A percentile compares a stretch with the other conserved stretches of the same genome.
phyloP scores from a whole-genome alignment of 2,113 vertebrate species.

The Hippopotamus amphibius region DNA sequence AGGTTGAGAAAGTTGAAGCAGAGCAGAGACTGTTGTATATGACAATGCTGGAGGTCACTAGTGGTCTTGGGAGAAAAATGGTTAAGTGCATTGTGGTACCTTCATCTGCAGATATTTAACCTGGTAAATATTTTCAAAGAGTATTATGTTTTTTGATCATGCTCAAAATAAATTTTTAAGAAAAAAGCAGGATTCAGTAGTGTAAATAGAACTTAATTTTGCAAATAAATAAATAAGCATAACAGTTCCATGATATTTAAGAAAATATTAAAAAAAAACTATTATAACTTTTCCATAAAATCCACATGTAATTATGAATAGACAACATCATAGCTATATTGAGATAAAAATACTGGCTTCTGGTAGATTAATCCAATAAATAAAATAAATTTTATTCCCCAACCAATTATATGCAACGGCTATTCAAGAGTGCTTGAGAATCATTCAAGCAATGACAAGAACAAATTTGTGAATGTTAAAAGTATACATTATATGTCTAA shows the following conservation, averaged over 20 bases:
- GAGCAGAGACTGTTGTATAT: not conserved
- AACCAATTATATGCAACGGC: not conserved
- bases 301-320: not conserved
- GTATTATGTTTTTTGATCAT: not conserved
- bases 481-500: not conserved
- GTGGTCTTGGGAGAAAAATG: not conserved
- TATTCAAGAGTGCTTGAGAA: not conserved
- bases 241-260: not conserved
- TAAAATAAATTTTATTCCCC: not conserved
- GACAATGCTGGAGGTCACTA: not conserved
- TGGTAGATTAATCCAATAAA: not conserved
- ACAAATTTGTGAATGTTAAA: not conserved
- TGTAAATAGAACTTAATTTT: not conserved
- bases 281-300: not conserved
- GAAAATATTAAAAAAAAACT: not conserved
- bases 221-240: not conserved
- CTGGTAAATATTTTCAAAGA: conserved; percentile 13
- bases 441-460: not conserved
- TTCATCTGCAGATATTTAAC: not conserved
- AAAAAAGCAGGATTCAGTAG: not conserved
- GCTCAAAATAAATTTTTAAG: not conserved
- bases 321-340: not conserved
- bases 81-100: not conserved
- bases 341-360: not conserved
- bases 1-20: not conserved